Base-by-base conservation (phyloP, 2,888 invertebrate species). In the Pachliopta kotzebuea region DNA sequence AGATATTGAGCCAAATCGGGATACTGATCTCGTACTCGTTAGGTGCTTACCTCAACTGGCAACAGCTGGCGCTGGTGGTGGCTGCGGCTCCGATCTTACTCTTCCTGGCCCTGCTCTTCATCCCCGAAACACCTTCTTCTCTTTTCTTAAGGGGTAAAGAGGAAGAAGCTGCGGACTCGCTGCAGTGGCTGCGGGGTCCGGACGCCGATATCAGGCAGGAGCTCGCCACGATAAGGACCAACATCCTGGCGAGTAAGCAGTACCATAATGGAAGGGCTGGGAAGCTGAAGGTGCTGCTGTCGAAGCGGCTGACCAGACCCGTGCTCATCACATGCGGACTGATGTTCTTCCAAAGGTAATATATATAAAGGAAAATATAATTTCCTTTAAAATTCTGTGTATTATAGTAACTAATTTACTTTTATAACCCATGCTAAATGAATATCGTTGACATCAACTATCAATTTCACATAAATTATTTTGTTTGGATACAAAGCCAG, bases 61-160 rank as follows among this genome's bases (percentile, higher is more conserved):
- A 96, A 62, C 95, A 96, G 78, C 93, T 97, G 62, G 97, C 98
- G 0, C 86, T 95, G 61, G 93, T 97, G 53, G 96, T 96, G 1
- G 94, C 96, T 4, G 88, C 95, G 14, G 95, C 96, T 6, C 96
- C 97, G 14, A 92, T 96, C 9, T 91, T 96, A 63, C 93, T 96
- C 68, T 95, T 96, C 82, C 80, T 95, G 52, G 94, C 95, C 14
- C 93, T 96, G 59, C 93, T 95, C 71, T 95, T 94, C 79, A 94
- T 97, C 69, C 98, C 98, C 0, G 98, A 98, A 90, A 97, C 97
- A 23, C 98, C 98, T 9, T 96, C 96, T 67, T 96, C 94, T 83
- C 90, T 97, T 59, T 93, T 96, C 17, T 90, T 96, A 29, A 93
- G 95, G 74, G 96, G 96, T 26, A 93, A 94, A 72, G 96, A 96